Evolutionary conservation across 1,140 invertebrate genomes (phyloP).

Genomic region (Cyclina sinensis): DNA sequence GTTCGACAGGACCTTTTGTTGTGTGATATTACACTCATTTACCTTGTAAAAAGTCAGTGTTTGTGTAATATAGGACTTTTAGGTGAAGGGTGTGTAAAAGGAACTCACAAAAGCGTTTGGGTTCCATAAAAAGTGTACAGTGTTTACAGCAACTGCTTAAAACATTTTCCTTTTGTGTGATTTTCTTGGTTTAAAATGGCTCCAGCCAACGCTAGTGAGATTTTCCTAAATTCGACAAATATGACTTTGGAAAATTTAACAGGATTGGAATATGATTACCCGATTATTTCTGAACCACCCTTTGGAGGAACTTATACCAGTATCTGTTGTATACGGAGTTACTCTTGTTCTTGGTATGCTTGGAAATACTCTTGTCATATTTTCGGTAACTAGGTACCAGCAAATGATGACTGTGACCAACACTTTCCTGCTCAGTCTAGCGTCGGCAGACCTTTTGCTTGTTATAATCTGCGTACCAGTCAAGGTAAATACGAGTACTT

Average conservation of each 20-base stretch:
- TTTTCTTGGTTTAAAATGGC: not conserved
- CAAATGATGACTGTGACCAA: conserved; percentile 90
- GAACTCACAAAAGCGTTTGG: too few relatives aligned
- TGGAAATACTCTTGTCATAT: conserved; percentile 89
- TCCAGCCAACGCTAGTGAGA: not conserved
- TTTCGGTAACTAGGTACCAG: conserved; percentile 87
- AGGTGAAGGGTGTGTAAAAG: too few relatives aligned
- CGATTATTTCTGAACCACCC: conserved; percentile 82
- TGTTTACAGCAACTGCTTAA: too few relatives aligned
- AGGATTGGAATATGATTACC: conserved; percentile 86
- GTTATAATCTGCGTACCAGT: conserved; percentile 92
- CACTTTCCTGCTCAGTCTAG: conserved; percentile 90
- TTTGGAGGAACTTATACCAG: conserved; percentile 89
- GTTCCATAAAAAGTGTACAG: too few relatives aligned
- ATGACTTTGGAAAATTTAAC: not conserved
- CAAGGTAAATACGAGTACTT: conserved; percentile 88
- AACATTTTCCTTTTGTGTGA: too few relatives aligned
- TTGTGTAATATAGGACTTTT: too few relatives aligned
- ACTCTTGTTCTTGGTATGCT: conserved; percentile 89
- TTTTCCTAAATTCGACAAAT: not conserved
- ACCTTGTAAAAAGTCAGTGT: too few relatives aligned
- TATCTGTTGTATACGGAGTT: conserved; percentile 89
- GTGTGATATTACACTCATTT: too few relatives aligned
- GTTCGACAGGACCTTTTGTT: too few relatives aligned
- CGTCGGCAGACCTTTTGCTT: conserved; percentile 91